phyloP scores from a whole-genome alignment of 2,888 invertebrate genomes.

The Hypsopygia costalis region DNA sequence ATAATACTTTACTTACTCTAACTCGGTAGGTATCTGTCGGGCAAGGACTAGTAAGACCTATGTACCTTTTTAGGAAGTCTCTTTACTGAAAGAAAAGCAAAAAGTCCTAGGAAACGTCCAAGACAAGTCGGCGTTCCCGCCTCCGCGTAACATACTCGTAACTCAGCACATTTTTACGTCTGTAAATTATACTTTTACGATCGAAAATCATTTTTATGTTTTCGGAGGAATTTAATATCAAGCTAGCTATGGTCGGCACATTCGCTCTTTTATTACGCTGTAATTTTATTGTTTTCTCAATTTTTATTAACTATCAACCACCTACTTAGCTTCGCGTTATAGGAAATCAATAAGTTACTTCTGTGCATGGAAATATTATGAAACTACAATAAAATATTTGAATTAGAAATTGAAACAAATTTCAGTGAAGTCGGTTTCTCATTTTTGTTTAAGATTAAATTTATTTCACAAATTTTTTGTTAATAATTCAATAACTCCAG shows the following conservation, averaged over 20 bases:
- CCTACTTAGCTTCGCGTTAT: constrained; percentile 56
- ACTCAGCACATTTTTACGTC: constrained; percentile 79
- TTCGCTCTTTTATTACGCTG: constrained; percentile 77
- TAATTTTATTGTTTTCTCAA: constrained; percentile 81
- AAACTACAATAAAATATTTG: constrained; percentile 4
- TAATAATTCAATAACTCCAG: too few relatives aligned
- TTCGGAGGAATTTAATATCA: constrained; percentile 79
- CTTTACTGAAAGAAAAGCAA: too few relatives aligned
- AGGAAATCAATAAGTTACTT: constrained; percentile 48
- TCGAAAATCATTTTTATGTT: constrained; percentile 81
- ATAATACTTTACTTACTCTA: too few relatives aligned
- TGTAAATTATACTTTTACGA: constrained; percentile 81
- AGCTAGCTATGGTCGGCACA: constrained; percentile 74
- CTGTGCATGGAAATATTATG: constrained; percentile 21
- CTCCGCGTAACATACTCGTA: constrained; percentile 60
- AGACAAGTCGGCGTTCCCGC: constrained; percentile 33
- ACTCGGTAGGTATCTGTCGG: too few relatives aligned
- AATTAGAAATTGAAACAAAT: too few relatives aligned
- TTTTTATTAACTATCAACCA: constrained; percentile 80
- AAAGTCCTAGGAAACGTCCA: too few relatives aligned
- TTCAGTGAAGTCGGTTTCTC: too few relatives aligned
- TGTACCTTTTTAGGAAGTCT: neutral
- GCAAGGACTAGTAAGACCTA: too few relatives aligned
- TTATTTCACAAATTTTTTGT: too few relatives aligned
- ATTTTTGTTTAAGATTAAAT: too few relatives aligned